Evolutionary conservation across 2,797 vertebrate species (phyloP), one percentile per base, ranked within the genome.

Genomic region (Enteromius radiatus): DNA sequence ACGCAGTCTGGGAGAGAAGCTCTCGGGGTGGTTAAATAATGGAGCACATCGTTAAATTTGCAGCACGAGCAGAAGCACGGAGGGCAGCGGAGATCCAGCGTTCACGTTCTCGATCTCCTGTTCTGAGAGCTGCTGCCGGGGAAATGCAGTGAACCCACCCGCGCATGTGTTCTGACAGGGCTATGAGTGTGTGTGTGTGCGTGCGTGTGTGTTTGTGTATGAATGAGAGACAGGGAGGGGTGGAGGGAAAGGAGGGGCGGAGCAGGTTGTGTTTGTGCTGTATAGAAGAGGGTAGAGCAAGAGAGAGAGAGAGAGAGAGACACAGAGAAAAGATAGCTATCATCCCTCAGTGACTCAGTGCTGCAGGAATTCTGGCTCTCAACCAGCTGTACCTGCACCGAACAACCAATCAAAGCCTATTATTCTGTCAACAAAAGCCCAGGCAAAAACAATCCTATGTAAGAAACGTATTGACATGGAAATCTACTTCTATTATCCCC

Each of bases 331-430:
- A 83, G 80, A 71, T 63, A 70, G 84, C 64, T 21, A 86, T 83
- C 81, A 76, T 36, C 61, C 45, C 31, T 49, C 45, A 38, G 47
- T 86, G 84, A 93, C 91, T 91, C 89, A 93, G 89, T 89, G 87
- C 90, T 91, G 87, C 81, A 92, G 87, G 92, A 93, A 95, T 93
- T 88, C 91, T 74, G 91, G 89, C 88, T 73, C 23, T 36, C 59
- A 56, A 84, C 90, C 91, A 91, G 69, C 75, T 87, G 90, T 89
- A 83, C 84, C 75, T 83, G 78, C 54, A 47, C 59, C 52, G 79
- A 70, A 74, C 80, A 74, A 64, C 47, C 56, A 71, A 69, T 69
- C 45, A 54, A 76, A 63, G 31, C 15, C 47, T 38, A 33, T 73
- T 65, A 36, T 33, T 71, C 38, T 28, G 56, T 80, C 36, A 82